These are phyloP conservation scores for Apodemia duryi DNA, from an alignment of 2,888 invertebrate species.

Conservation along the genomic window DNA sequence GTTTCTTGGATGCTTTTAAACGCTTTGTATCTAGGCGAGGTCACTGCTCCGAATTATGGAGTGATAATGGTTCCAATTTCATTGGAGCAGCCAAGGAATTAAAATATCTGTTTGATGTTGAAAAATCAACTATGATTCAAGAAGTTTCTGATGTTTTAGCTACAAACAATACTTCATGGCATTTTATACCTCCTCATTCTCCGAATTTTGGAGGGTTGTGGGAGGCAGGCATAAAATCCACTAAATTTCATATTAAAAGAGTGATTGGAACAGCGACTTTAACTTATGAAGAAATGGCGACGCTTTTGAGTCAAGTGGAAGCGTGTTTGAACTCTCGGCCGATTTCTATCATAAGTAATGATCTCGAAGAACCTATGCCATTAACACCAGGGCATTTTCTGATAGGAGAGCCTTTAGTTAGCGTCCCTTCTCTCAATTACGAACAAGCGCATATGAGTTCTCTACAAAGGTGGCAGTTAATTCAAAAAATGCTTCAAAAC, in stretches of 20 bases:
- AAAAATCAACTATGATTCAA: not conserved
- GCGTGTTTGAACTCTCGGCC: constrained; percentile 5
- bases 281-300: not conserved
- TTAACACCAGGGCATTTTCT: not conserved
- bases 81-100: not conserved
- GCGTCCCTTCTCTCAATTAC: not conserved
- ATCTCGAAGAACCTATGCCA: not conserved
- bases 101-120: not conserved
- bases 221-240: not conserved
- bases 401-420: constrained; percentile 5
- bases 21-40: not conserved
- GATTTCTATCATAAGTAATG: not conserved
- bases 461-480: not conserved
- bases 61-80: not conserved
- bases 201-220: not conserved
- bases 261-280: not conserved
- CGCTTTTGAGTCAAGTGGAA: not conserved
- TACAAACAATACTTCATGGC: not conserved
- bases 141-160: not conserved
- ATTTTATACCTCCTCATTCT: constrained; percentile 4
- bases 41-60: not conserved
- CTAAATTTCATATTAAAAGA: not conserved
- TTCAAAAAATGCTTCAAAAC: not conserved
- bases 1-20: not conserved
- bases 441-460: not conserved